Evolutionary conservation across 37 sponge, comb jelly and placozoan species (phyloP).

Genomic region (Mnemiopsis leidyi): DNA sequence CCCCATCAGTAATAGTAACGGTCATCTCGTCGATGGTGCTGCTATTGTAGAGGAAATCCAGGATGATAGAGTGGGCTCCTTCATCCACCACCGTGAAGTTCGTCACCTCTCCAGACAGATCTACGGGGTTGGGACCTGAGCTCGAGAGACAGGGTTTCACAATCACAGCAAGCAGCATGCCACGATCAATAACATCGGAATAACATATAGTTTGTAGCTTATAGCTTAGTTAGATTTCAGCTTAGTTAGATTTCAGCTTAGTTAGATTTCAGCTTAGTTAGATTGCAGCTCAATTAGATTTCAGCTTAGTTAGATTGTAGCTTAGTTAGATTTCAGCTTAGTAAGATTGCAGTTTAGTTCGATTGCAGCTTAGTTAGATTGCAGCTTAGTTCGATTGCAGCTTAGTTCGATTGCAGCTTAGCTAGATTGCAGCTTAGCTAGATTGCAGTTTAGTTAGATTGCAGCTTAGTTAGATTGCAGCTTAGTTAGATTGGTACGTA

Average conservation of each 20-base stretch:
- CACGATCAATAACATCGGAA: too few species aligned
- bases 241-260: not conserved
- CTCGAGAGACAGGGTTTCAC: not conserved
- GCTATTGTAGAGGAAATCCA: conserved; percentile 11
- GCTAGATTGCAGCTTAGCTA: too few species aligned
- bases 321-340: too few species aligned
- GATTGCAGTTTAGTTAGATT: too few species aligned
- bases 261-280: not conserved
- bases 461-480: too few species aligned
- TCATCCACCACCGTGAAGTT: not conserved
- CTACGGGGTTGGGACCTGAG: not conserved
- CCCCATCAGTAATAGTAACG: not conserved
- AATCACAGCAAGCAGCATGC: not conserved
- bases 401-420: too few species aligned
- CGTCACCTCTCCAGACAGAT: not conserved
- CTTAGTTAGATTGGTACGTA: too few species aligned
- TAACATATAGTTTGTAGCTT: not conserved
- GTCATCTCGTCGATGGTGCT: not conserved
- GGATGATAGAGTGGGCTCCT: not conserved
- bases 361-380: too few species aligned
- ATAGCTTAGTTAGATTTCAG: not conserved
- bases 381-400: too few species aligned
- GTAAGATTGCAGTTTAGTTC: too few species aligned
- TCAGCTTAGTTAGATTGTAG: too few species aligned
- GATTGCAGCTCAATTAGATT: not conserved